phyloP scores from a whole-genome alignment of 2,797 vertebrate species.

The Zalophus californianus region DNA sequence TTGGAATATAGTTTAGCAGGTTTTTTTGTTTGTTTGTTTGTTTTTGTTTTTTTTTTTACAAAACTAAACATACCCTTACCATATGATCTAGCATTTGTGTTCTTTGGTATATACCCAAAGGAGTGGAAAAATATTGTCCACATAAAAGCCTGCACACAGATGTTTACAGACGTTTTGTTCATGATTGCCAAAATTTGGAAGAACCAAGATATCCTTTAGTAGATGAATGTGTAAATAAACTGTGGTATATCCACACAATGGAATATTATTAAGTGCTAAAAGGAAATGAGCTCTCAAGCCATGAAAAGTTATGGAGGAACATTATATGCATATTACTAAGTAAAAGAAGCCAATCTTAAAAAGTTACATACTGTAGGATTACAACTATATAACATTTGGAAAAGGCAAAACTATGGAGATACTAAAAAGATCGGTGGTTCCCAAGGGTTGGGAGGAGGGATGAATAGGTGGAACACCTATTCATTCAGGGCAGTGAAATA shows the following conservation, averaged over 20 bases:
- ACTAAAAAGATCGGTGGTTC: neutral
- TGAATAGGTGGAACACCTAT: neutral
- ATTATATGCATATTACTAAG: neutral
- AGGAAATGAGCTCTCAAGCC: neutral
- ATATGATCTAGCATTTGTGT: neutral
- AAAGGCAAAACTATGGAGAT: neutral
- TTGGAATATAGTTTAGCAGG: neutral
- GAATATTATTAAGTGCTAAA: neutral
- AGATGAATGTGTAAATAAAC: neutral
- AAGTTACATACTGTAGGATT: neutral
- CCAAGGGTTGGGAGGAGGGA: neutral
- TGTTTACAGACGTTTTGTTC: neutral
- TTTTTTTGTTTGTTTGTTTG: no score
- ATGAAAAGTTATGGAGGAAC: neutral
- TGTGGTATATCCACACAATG: neutral
- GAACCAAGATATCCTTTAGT: neutral
- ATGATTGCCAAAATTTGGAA: neutral
- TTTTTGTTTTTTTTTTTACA: neutral
- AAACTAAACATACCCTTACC: neutral
- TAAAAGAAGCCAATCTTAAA: neutral
- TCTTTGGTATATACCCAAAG: neutral
- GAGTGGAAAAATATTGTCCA: neutral
- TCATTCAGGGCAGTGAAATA: neutral
- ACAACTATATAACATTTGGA: neutral
- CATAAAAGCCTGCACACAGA: neutral